These are phyloP conservation scores for Chelmon rostratus DNA, from an alignment of 2,797 vertebrate genomes.

Conservation along the genomic window DNA sequence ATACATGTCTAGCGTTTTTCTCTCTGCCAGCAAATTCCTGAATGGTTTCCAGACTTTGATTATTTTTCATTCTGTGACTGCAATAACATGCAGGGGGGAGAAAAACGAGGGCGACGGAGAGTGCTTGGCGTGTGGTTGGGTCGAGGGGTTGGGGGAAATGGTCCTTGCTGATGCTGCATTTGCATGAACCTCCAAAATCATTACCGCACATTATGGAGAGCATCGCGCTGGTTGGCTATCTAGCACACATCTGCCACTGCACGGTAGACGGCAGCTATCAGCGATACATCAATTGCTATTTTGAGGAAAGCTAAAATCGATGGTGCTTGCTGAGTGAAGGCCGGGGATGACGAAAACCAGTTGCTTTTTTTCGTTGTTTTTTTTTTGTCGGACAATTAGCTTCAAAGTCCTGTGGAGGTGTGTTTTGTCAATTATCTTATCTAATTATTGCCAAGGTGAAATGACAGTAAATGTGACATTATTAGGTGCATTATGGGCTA, in stretches of 20 bases:
- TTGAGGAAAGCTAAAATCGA: constrained; percentile 25
- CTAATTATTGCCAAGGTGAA: constrained; percentile 5
- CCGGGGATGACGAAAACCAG: not conserved
- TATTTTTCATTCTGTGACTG: constrained; percentile 67
- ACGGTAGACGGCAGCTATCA: constrained; percentile 15
- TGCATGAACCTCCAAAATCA: constrained; percentile 62
- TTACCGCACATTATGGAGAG: constrained; percentile 46
- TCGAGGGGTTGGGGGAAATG: constrained; percentile 50
- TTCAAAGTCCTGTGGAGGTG: constrained; percentile 1
- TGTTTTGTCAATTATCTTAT: constrained; percentile 21
- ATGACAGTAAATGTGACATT: not conserved
- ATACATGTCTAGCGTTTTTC: constrained; percentile 43
- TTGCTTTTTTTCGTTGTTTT: too few relatives aligned
- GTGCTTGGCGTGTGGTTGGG: constrained; percentile 48
- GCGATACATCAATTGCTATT: constrained; percentile 24
- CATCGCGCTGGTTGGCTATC: constrained; percentile 13
- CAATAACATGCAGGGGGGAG: constrained; percentile 27
- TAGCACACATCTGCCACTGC: not conserved
- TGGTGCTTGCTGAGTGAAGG: constrained; percentile 8
- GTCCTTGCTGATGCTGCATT: constrained; percentile 56
- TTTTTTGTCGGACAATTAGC: constrained; percentile 30
- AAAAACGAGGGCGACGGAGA: constrained; percentile 7
- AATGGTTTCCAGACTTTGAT: constrained; percentile 71
- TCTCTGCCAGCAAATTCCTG: constrained; percentile 69
- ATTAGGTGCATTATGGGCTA: not conserved